Evolutionary conservation across 2,797 vertebrate genomes (phyloP).

Genomic region (Catamblyrhynchus diadema): DNA sequence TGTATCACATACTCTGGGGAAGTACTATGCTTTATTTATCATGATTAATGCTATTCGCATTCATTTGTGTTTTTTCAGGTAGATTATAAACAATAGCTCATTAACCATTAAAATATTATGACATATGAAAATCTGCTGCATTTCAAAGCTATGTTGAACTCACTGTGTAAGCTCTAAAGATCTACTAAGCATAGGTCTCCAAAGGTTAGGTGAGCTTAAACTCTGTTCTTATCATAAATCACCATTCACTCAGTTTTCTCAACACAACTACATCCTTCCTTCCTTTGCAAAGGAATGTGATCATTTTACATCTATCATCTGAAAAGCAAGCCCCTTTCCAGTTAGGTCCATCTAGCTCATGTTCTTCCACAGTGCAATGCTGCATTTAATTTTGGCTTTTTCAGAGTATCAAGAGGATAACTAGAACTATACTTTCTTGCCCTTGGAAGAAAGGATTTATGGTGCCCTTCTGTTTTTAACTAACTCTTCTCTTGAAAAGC

Average conservation of each 20-base stretch:
- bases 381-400: background rate
- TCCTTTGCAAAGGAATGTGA: background rate
- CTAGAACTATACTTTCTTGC: background rate
- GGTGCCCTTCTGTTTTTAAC: background rate
- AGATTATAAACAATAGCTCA: background rate
- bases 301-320: background rate
- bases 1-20: rapidly evolving
- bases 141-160: background rate
- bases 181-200: background rate
- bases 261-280: background rate
- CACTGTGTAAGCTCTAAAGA: background rate
- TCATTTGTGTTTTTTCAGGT: background rate
- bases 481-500: background rate
- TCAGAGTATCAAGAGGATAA: background rate
- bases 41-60: background rate
- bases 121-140: background rate
- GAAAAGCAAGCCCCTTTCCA: background rate
- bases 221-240: background rate
- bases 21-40: background rate
- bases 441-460: background rate
- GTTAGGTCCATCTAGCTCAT: background rate
- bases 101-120: background rate
- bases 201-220: background rate
- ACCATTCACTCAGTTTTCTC: background rate
- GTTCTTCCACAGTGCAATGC: background rate